phyloP scores from a whole-genome alignment of 2,888 invertebrate genomes.

The Machimus atricapillus region DNA sequence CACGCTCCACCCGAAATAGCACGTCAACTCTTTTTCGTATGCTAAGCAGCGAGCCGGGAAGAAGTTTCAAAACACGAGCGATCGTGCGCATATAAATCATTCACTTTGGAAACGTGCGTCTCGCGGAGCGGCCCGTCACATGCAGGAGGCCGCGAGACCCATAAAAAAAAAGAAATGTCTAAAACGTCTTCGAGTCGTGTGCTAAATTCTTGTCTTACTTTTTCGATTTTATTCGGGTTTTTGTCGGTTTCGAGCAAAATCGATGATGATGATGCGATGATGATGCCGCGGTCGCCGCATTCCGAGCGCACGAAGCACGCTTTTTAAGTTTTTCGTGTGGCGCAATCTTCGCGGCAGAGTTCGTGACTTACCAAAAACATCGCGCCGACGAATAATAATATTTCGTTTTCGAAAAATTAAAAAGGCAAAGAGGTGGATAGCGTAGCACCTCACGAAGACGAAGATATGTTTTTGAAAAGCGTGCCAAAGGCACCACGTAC shows the following conservation, averaged over 20 bases:
- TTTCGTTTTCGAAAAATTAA: conserved; percentile 11
- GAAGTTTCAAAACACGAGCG: conserved; percentile 27
- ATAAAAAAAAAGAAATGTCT: neutral
- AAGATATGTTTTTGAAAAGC: conserved; percentile 30
- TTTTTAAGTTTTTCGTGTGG: conserved; percentile 24
- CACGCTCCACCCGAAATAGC: conserved; percentile 33
- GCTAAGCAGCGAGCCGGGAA: conserved; percentile 14
- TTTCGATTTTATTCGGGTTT: conserved; percentile 19
- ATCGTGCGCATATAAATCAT: conserved; percentile 36
- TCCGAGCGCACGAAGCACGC: conserved; percentile 27
- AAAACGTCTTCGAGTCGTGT: conserved; percentile 27
- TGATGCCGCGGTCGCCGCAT: neutral
- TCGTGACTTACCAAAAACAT: conserved; percentile 42
- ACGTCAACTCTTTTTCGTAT: conserved; percentile 29
- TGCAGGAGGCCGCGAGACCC: conserved; percentile 7
- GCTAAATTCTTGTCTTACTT: conserved; percentile 29
- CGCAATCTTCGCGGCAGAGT: conserved; percentile 18
- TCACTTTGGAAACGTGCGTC: conserved; percentile 34
- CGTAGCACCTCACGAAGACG: neutral
- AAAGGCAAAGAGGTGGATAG: neutral
- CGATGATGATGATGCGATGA: neutral
- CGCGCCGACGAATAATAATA: neutral
- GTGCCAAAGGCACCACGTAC: conserved; percentile 41
- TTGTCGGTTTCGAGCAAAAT: conserved; percentile 17
- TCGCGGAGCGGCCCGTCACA: conserved; percentile 3